Evolutionary conservation across 2,888 invertebrate species (phyloP).

Genomic region (Lomographa bimaculata): DNA sequence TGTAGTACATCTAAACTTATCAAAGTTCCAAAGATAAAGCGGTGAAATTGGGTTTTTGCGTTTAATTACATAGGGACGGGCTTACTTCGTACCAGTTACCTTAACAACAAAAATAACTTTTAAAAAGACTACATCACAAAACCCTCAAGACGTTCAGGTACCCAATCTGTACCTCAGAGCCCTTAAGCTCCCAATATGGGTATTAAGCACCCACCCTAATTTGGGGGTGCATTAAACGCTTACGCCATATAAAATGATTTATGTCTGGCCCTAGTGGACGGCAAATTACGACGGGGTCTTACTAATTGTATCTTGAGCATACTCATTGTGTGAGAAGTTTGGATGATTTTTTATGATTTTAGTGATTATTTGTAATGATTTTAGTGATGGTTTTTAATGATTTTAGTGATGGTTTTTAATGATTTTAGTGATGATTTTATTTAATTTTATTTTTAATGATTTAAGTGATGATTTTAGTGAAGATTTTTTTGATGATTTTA

Average conservation of each 20-base stretch:
- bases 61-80: too few species aligned
- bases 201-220: conserved; percentile 55
- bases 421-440: too few species aligned
- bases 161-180: conserved; percentile 21
- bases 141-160: conserved; percentile 16
- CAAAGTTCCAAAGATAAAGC: too few species aligned
- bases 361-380: conserved; percentile 1
- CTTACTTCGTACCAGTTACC: too few species aligned
- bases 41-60: too few species aligned
- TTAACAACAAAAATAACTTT: too few species aligned
- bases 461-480: neutral
- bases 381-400: neutral
- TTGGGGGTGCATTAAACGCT: conserved; percentile 63
- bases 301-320: too few species aligned
- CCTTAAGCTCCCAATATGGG: conserved; percentile 46
- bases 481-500: too few species aligned
- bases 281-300: conserved; percentile 27
- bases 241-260: conserved; percentile 69
- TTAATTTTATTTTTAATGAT: too few species aligned
- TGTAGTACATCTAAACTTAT: too few species aligned
- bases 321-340: conserved; percentile 10
- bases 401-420: neutral
- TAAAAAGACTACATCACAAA: conserved; percentile 1
- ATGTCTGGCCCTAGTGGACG: conserved; percentile 46
- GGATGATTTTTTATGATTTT: neutral